Evolutionary conservation across 1,140 invertebrate species (phyloP), one percentile per base, ranked within the genome.

Genomic region (Drosophila parvula): DNA sequence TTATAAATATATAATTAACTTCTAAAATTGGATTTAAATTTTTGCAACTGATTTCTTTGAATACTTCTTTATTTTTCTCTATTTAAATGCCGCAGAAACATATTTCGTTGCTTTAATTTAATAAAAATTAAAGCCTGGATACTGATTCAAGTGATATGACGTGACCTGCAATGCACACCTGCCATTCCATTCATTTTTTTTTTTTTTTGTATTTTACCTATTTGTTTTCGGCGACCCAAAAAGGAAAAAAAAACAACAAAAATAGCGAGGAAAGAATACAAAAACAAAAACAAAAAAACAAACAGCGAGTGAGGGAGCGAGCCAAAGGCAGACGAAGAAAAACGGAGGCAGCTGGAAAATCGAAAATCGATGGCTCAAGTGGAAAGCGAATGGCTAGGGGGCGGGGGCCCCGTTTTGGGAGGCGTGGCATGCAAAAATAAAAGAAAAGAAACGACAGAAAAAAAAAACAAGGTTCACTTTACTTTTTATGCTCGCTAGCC

Each of bases 321-420:
- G 27, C 11, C 10, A 12, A 36, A 32, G 9, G 47, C 16, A 57
- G 11, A 56, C 34, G 44, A 48, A 47, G 50, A 43, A 36, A 56
- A 57, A 48, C 44, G 34, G 51, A 70, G 68, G 65, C 70, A 61
- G 60, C 55, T 74, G 40, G 77, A 62, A 68, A 73, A 84, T 80
- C 63, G 81, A 79, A 84, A 84, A 84, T 84, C 81, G 81, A 84
- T 84, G 61, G 63, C 44, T 67, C 76, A 82, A 79, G 60, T 79
- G 60, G 51, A 50, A 62, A 36, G 53, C 22, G 32, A 40, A 34
- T 48, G 38, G 47, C 27, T 22, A 18, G 34, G 10, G 10, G 3
- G 0, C 18, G 7, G 36, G 14, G 11, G 5, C 3, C 22, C 22
- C 8, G 10, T 1, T 18, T 0, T 1, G n/a, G 47, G 18, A 34